phyloP scores from a whole-genome alignment of 2,888 invertebrate genomes.

The Zele albiditarsus region DNA sequence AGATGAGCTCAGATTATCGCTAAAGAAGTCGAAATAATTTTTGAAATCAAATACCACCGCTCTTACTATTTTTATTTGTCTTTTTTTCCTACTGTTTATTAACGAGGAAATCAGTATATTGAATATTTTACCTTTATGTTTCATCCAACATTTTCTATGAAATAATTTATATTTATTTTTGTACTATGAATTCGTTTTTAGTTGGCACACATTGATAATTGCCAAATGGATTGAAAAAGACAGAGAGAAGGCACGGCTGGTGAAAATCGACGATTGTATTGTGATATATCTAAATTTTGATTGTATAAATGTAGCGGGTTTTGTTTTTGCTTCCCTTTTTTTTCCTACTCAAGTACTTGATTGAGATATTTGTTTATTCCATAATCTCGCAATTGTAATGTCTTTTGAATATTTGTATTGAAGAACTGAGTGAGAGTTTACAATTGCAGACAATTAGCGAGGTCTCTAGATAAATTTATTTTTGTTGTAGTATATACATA shows the following conservation, averaged over 20 bases:
- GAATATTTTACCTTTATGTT: neutral
- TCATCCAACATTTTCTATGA: constrained; percentile 27
- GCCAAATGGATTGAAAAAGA: constrained; percentile 1
- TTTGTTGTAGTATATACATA: neutral
- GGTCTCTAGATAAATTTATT: constrained; percentile 19
- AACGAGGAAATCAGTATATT: neutral
- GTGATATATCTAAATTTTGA: constrained; percentile 29
- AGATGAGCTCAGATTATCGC: neutral
- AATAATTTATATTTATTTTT: constrained; percentile 61
- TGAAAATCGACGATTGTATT: neutral
- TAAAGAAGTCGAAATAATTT: neutral
- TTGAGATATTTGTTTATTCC: constrained; percentile 20
- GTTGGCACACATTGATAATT: constrained; percentile 58
- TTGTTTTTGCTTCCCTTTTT: neutral
- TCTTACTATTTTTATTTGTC: neutral
- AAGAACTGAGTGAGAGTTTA: neutral
- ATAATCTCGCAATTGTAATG: constrained; percentile 4
- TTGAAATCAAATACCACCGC: neutral
- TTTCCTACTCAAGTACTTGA: neutral
- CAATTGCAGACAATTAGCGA: constrained; percentile 14
- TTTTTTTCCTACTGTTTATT: neutral
- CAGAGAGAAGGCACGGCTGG: constrained; percentile 2
- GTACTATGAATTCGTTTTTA: constrained; percentile 57
- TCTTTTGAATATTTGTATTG: neutral
- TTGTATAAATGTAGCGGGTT: neutral